Conservation (phyloP, 2,797 vertebrate species). For the Microctenopoma stevenorrisi region DNA sequence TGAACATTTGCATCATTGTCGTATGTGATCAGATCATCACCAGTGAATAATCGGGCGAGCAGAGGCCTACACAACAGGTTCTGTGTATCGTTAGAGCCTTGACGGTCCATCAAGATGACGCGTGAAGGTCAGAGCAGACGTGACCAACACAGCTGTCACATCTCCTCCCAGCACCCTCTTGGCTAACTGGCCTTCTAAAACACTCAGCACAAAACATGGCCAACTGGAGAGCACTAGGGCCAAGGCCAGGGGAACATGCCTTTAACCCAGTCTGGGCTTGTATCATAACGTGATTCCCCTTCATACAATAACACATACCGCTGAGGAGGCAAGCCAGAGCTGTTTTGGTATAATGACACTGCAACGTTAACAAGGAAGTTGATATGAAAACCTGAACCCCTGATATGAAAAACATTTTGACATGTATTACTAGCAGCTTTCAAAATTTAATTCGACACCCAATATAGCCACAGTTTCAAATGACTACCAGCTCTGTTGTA, state of each 20-base stretch:
- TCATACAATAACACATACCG: slow-evolving; percentile 25
- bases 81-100: slow-evolving; percentile 65
- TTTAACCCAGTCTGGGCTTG: slow-evolving; percentile 39
- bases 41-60: slow-evolving; percentile 50
- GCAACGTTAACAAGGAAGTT: slow-evolving; percentile 23
- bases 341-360: slow-evolving; percentile 9
- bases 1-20: slow-evolving; percentile 43
- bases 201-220: slow-evolving; percentile 67
- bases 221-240: slow-evolving; percentile 60
- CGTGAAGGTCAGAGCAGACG: slow-evolving; percentile 82
- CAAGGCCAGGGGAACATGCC: slow-evolving; percentile 65
- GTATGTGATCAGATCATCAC: slow-evolving; percentile 53
- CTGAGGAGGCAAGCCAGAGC: slow-evolving; percentile 22
- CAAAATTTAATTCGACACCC: slow-evolving; percentile 43
- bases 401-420: slow-evolving; percentile 31
- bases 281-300: slow-evolving; percentile 41
- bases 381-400: background rate
- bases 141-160: slow-evolving; percentile 84
- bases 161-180: slow-evolving; percentile 73
- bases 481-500: slow-evolving; percentile 51
- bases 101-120: slow-evolving; percentile 77
- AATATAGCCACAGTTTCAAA: slow-evolving; percentile 49
- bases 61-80: slow-evolving; percentile 61
- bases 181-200: slow-evolving; percentile 76
- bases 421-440: slow-evolving; percentile 38